These are phyloP conservation scores for Gonioctena quinquepunctata DNA, from an alignment of 1,140 invertebrate species.

Conservation along the genomic window DNA sequence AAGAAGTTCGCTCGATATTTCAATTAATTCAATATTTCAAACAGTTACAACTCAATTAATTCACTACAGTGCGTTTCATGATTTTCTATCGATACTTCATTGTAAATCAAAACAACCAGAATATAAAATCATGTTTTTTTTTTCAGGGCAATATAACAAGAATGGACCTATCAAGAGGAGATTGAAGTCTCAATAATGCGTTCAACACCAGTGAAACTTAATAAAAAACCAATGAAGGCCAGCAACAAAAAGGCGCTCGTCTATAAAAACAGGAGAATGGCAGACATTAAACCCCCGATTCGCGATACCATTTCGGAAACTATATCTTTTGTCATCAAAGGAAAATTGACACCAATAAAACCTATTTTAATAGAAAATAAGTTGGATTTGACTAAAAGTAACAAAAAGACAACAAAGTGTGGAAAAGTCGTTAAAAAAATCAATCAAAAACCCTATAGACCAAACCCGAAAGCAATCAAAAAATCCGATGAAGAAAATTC, in stretches of 20 bases:
- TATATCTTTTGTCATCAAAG: constrained; percentile 52
- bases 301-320: constrained; percentile 46
- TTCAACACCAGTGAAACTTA: background rate
- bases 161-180: background rate
- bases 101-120: background rate
- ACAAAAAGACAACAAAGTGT: background rate
- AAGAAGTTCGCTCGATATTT: background rate
- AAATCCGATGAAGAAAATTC: constrained; percentile 9
- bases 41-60: too few species aligned
- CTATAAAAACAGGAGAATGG: constrained; percentile 17
- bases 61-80: too few species aligned
- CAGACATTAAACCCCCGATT: background rate
- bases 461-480: background rate
- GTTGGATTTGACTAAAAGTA: background rate
- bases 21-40: too few species aligned
- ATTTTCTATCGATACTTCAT: background rate
- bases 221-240: constrained; percentile 5
- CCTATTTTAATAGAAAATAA: constrained; percentile 30
- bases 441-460: background rate
- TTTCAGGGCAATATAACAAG: constrained; percentile 6
- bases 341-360: constrained; percentile 51
- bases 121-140: background rate
- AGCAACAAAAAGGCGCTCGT: background rate
- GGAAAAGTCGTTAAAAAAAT: background rate
- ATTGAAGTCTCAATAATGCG: background rate